These are phyloP conservation scores for Scelioninae gen. 1 DNA, from an alignment of 2,888 invertebrate genomes.

Conservation along the genomic window DNA sequence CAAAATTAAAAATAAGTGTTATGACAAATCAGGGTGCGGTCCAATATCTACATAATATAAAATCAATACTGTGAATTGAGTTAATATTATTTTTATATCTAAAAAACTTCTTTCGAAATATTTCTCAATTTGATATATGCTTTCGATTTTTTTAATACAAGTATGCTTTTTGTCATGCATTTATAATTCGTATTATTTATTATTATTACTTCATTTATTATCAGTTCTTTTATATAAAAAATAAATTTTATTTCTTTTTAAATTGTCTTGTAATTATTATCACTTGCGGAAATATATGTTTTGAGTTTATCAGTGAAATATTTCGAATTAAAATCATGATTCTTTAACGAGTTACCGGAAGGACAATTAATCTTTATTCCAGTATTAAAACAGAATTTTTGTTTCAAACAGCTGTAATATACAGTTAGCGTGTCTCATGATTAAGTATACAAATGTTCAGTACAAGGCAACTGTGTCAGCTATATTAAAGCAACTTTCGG, in stretches of 20 bases:
- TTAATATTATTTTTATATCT: background rate
- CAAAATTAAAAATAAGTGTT: background rate
- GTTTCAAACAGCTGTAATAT: conserved; percentile 23
- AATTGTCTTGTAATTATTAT: background rate
- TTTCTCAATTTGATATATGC: background rate
- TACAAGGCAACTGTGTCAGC: conserved; percentile 56
- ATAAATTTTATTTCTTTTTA: background rate
- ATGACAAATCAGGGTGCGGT: conserved; percentile 11
- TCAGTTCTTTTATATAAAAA: background rate
- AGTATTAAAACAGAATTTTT: conserved; percentile 22
- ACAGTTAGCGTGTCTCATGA: conserved; percentile 47
- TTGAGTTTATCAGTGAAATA: conserved; percentile 29
- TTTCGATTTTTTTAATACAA: too few relatives aligned
- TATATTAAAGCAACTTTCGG: conserved; percentile 53
- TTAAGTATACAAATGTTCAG: conserved; percentile 43
- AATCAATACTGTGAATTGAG: conserved; percentile 8
- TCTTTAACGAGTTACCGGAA: background rate
- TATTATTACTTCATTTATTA: background rate
- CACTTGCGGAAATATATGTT: conserved; percentile 22
- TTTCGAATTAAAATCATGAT: conserved; percentile 3
- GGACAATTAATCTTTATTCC: conserved; percentile 23
- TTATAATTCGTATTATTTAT: too few relatives aligned
- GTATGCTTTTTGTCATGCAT: too few relatives aligned
- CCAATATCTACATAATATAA: conserved; percentile 16
- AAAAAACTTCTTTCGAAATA: background rate